A percentile compares a stretch with the other conserved stretches of the same genome.
These are phyloP conservation scores for Halcyon badia DNA, from an alignment of 2,797 vertebrate genomes.

Conservation along the genomic window DNA sequence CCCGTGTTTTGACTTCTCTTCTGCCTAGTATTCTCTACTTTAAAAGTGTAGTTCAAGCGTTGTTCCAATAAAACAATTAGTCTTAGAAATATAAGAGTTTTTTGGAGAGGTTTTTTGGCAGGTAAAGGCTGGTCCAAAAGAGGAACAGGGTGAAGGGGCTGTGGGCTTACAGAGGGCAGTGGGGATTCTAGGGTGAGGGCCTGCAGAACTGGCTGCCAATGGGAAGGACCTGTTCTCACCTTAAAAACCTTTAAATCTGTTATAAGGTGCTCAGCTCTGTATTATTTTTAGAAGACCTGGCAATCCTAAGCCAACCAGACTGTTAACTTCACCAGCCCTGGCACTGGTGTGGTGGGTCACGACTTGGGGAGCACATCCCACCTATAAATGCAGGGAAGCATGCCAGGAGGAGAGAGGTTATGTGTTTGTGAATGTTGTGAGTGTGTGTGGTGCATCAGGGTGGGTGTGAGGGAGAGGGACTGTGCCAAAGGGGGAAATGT, in stretches of 20 bases:
- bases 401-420: background rate
- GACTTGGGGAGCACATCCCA: fast-evolving
- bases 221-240: background rate
- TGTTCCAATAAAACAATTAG: background rate
- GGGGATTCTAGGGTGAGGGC: background rate
- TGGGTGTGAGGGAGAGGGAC: background rate
- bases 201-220: background rate
- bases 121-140: background rate
- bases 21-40: background rate
- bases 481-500: background rate
- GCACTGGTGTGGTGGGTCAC: background rate
- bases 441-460: background rate
- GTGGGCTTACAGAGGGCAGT: background rate
- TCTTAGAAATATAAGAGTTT: background rate
- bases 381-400: background rate
- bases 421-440: background rate
- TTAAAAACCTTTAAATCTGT: background rate
- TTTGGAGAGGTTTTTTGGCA: background rate
- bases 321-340: fast-evolving
- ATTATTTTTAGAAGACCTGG: background rate
- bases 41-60: background rate
- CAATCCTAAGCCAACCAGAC: background rate
- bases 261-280: background rate
- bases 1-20: background rate
- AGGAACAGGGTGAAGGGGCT: fast-evolving